Base-by-base conservation (phyloP, 2,797 vertebrate genomes). In the Eulemur mongoz region DNA sequence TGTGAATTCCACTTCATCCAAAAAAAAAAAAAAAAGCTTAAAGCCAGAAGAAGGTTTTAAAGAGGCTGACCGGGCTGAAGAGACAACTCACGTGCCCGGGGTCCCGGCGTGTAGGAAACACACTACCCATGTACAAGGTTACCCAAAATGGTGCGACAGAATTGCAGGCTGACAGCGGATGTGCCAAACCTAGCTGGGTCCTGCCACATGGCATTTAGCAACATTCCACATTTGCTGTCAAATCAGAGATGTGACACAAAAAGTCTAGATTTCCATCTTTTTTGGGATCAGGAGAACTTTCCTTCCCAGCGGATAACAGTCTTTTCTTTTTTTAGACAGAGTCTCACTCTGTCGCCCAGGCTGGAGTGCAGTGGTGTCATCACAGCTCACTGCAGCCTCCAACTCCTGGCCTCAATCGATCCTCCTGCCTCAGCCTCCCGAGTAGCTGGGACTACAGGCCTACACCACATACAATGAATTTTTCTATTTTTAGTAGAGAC, bases 1-100 rank as follows among this genome's bases (percentile, higher is more conserved):
- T 25, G 11, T 23, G 67, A 70, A 70, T 70, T 70, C 23, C 35
- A 38, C 22, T 20, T 70, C 69, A 43, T 27, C 40, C 9, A 43
- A 72, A 63, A 25, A 80, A 85, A 73, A 38, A 61, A 43, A 70
- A 70, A 78, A 30, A 89, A 81, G n/a, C 17, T 52, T 86, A 69
- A 82, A 76, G 43, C 45, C 67, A 83, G 72, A 78, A 48, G 20
- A 83, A 40, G 20, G 22, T 87, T 73, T 57, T n/a, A 80, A 65
- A 38, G 57, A 59, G 63, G 61, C 5, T 25, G 14, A 30, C 52
- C 4, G 7, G 30, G 7, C 38, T 30, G 22, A 30, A 63, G 45
- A 43, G 22, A 43, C 48, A 54, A 30, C 13, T 52, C 17, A 11
- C n/a, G 61, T 0, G 8, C 35, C 12, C 67, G 32, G 75, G 40